Evolutionary conservation across 2,888 invertebrate genomes (phyloP).

Genomic region (Phengaris arion): DNA sequence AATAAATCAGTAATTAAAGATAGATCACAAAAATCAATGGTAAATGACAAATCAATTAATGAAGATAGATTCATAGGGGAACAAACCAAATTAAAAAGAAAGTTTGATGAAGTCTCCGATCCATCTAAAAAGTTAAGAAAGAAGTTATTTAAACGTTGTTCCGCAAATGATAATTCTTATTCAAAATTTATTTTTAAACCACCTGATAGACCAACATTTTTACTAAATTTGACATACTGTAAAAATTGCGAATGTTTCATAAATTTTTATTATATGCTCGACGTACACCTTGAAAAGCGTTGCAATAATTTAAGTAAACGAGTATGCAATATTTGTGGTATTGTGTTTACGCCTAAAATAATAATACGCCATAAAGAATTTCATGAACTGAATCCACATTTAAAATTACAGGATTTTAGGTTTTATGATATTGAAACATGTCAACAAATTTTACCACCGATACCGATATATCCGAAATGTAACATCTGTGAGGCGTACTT

Average conservation of each 20-base stretch:
- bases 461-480: conserved; percentile 59
- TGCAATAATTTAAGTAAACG: conserved; percentile 47
- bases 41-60: neutral
- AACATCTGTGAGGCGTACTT: conserved; percentile 53
- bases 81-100: neutral
- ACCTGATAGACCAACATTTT: conserved; percentile 6
- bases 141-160: neutral
- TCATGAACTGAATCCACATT: conserved; percentile 46
- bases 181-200: conserved; percentile 13
- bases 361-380: conserved; percentile 47
- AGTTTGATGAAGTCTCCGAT: neutral
- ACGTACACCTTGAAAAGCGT: conserved; percentile 45
- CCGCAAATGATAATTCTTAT: neutral
- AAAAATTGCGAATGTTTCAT: conserved; percentile 55
- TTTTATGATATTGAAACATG: conserved; percentile 54
- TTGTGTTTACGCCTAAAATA: conserved; percentile 48
- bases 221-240: conserved; percentile 46
- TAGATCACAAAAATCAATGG: neutral
- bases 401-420: conserved; percentile 53
- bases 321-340: conserved; percentile 56
- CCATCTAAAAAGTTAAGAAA: neutral
- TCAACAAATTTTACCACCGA: conserved; percentile 51
- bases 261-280: conserved; percentile 39
- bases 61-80: neutral
- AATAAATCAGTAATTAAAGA: too few species aligned